These are phyloP conservation scores for Chironex yamaguchii DNA, from an alignment of 30 jellyfish, hydroid and myxozoan genomes.

Conservation along the genomic window DNA sequence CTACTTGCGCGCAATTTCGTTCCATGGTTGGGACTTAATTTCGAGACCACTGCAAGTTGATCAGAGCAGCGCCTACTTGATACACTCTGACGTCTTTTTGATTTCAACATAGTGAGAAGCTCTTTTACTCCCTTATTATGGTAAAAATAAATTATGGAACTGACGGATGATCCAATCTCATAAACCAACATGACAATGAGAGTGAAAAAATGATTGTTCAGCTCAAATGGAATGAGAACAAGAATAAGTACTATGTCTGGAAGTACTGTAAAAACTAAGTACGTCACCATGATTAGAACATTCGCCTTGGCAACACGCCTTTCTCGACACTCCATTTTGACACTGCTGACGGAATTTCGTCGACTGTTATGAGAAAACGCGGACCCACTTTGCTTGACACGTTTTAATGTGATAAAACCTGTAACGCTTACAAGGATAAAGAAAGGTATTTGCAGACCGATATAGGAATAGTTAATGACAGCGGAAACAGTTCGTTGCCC, in stretches of 20 bases:
- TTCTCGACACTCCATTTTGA: background rate
- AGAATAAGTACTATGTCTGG: background rate
- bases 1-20: no score
- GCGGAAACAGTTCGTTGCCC: background rate
- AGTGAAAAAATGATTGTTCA: background rate
- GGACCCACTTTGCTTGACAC: background rate
- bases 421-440: background rate
- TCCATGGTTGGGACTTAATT: no score
- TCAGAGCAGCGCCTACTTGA: background rate
- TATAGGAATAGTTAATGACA: background rate
- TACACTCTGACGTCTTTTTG: background rate
- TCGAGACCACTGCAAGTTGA: no score
- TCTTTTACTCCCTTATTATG: background rate
- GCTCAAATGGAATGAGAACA: background rate
- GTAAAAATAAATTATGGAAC: background rate
- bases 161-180: background rate
- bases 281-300: background rate
- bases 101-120: background rate
- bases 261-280: background rate
- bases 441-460: background rate
- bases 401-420: background rate
- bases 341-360: background rate
- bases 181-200: background rate
- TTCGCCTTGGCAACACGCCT: background rate
- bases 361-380: background rate